phyloP scores from a whole-genome alignment of 2,888 invertebrate genomes.

The Lochmaea capreae region DNA sequence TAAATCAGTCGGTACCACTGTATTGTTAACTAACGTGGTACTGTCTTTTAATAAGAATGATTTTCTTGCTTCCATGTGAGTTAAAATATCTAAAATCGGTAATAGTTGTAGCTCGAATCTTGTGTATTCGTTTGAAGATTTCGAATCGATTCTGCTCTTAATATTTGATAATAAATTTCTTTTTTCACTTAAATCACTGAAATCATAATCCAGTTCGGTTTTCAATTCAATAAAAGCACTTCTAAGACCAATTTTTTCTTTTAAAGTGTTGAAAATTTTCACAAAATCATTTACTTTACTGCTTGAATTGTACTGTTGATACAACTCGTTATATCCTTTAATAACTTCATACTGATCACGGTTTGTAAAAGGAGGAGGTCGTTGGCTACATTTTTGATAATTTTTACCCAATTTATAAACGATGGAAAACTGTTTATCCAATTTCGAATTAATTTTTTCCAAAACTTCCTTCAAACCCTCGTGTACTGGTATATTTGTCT shows the following conservation, averaged over 20 bases:
- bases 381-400: conserved; percentile 56
- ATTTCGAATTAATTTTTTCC: conserved; percentile 53
- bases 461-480: conserved; percentile 48
- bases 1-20: conserved; percentile 55
- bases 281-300: conserved; percentile 44
- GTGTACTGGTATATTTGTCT: conserved; percentile 45
- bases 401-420: conserved; percentile 58
- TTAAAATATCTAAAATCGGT: conserved; percentile 55
- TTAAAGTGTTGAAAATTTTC: conserved; percentile 46
- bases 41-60: background rate
- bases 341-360: conserved; percentile 53
- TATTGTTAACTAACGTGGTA: conserved; percentile 34
- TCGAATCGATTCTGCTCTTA: background rate
- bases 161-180: conserved; percentile 25
- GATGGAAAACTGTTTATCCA: conserved; percentile 56
- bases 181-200: conserved; percentile 48
- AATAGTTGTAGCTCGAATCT: conserved; percentile 53
- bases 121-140: conserved; percentile 23
- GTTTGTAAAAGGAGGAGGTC: conserved; percentile 58
- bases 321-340: conserved; percentile 47
- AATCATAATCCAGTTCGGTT: conserved; percentile 47
- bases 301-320: conserved; percentile 50
- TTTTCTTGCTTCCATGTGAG: conserved; percentile 45
- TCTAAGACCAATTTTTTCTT: conserved; percentile 40
- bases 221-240: conserved; percentile 51